Percentiles rank a stretch among this genome's conserved stretches.
Conservation (phyloP, 2,797 vertebrate genomes). For the Cacajao melanocephalus region DNA sequence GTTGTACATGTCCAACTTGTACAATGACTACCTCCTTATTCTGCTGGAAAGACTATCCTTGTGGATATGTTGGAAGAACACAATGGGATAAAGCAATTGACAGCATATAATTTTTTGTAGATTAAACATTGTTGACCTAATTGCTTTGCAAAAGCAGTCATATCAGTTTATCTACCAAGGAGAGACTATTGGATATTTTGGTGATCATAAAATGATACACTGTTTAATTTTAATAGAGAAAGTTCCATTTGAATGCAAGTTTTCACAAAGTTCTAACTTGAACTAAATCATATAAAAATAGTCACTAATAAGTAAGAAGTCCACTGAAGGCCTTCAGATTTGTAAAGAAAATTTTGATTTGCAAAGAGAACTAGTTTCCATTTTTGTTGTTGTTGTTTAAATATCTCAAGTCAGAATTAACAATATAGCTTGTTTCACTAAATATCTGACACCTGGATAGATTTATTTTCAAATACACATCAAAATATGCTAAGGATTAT, state of each 20-base stretch:
- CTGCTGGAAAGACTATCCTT: background rate
- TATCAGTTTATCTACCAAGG: background rate
- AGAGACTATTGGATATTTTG: background rate
- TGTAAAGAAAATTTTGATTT: background rate
- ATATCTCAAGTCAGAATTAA: background rate
- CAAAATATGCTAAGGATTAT: background rate
- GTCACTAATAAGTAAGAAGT: slow-evolving; percentile 16
- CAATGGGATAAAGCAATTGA: background rate
- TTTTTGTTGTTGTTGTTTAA: background rate
- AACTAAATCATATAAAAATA: background rate
- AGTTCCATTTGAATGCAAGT: background rate
- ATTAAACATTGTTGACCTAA: background rate
- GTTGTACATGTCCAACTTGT: background rate
- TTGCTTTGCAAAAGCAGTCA: background rate
- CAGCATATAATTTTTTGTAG: background rate
- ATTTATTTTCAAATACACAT: background rate
- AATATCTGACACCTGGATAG: background rate
- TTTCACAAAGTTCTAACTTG: background rate
- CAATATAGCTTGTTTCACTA: background rate
- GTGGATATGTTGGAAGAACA: background rate
- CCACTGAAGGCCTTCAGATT: background rate
- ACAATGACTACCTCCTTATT: background rate
- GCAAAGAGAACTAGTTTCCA: background rate
- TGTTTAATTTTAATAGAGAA: background rate
- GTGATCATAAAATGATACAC: background rate